Conservation (phyloP, 1,140 invertebrate genomes). For the Ditylenchus dipsaci region DNA sequence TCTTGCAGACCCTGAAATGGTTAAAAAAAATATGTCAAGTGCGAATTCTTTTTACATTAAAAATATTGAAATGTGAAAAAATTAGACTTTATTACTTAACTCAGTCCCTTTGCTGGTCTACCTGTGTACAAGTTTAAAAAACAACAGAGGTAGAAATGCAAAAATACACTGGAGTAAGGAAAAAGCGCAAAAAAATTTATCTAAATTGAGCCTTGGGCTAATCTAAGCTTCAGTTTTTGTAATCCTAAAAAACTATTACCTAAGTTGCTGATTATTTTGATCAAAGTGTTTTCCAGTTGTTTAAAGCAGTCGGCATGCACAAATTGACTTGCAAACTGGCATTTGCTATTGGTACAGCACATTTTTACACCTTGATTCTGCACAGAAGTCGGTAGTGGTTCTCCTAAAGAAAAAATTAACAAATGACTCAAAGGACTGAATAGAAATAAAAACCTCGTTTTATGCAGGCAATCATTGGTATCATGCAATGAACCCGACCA, state of each 20-base stretch:
- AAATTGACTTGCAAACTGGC: conserved; percentile 3
- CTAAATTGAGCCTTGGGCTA: too few species aligned
- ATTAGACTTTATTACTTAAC: too few species aligned
- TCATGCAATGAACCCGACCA: neutral
- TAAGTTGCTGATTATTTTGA: conserved; percentile 8
- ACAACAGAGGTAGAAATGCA: too few species aligned
- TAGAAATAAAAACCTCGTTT: neutral
- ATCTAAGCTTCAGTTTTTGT: too few species aligned
- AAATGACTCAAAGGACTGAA: neutral
- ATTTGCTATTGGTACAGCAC: conserved; percentile 17
- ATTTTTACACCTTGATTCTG: conserved; percentile 16
- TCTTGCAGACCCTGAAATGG: conserved; percentile 7
- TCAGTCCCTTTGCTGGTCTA: too few species aligned
- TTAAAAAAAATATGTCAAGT: too few species aligned
- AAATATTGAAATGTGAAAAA: too few species aligned
- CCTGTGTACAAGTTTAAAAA: neutral
- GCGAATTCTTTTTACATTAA: too few species aligned
- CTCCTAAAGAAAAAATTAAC: conserved; percentile 1
- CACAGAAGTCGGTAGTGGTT: neutral
- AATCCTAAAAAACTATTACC: neutral
- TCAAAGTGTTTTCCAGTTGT: conserved; percentile 15
- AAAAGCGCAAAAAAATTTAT: too few species aligned
- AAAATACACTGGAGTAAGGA: too few species aligned
- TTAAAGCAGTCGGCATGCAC: conserved; percentile 16
- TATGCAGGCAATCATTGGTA: neutral